Conservation (phyloP, 2,888 invertebrate species). For the Epirrhoe tristata region DNA sequence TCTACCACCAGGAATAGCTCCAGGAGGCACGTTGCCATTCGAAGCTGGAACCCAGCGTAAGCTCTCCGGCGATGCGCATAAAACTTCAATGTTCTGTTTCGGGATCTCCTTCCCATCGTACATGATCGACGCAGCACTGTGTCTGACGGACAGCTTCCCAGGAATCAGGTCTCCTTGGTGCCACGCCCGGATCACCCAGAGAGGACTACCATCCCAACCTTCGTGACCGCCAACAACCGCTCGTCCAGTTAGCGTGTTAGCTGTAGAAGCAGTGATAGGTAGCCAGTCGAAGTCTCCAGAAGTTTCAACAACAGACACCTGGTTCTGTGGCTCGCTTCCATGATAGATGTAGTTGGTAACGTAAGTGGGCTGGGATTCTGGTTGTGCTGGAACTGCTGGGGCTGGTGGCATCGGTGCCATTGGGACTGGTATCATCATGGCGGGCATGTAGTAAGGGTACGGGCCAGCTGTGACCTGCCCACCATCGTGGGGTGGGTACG, state of each 20-base stretch:
- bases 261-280: conserved; percentile 69
- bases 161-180: conserved; percentile 77
- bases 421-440: conserved; percentile 72
- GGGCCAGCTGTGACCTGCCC: conserved; percentile 50
- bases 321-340: conserved; percentile 53
- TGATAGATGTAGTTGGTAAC: conserved; percentile 79
- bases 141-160: conserved; percentile 78
- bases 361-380: conserved; percentile 63
- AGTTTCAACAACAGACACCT: conserved; percentile 66
- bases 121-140: conserved; percentile 72
- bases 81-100: conserved; percentile 77
- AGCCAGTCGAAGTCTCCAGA: conserved; percentile 78
- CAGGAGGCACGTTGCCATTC: conserved; percentile 81
- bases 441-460: conserved; percentile 71
- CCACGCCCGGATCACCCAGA: conserved; percentile 80
- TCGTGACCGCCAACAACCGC: conserved; percentile 79
- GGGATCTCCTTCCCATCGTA: conserved; percentile 74
- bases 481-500: conserved; percentile 47
- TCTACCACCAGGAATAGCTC: conserved; percentile 83
- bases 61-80: conserved; percentile 68
- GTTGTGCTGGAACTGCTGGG: conserved; percentile 34
- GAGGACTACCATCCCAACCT: conserved; percentile 79
- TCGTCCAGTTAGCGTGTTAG: conserved; percentile 65
- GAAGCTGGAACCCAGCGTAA: conserved; percentile 83
- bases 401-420: conserved; percentile 49